phyloP scores from a whole-genome alignment of 2,888 invertebrate genomes.

The Corbicula japonica region DNA sequence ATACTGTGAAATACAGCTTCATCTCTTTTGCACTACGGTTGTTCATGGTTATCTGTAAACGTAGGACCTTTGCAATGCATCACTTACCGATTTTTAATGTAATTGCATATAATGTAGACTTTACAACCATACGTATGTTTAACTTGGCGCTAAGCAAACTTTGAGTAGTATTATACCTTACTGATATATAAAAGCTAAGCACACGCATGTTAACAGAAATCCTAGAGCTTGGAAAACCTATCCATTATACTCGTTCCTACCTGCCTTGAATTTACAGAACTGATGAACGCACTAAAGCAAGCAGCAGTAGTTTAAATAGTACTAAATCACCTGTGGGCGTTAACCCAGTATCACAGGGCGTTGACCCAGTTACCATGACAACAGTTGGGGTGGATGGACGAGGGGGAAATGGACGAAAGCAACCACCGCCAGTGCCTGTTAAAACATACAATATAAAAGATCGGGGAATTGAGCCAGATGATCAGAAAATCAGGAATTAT shows the following conservation, averaged over 20 bases:
- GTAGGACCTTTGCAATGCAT: no score
- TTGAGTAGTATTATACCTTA: no score
- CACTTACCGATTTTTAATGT: no score
- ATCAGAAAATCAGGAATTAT: conserved; percentile 80
- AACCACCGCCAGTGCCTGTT: conserved; percentile 81
- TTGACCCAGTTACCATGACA: conserved; percentile 33
- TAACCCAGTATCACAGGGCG: conserved; percentile 23
- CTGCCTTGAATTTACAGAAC: conserved; percentile 33
- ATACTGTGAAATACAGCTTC: no score
- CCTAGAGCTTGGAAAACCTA: neutral
- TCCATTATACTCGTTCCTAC: conserved; percentile 17
- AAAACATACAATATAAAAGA: conserved; percentile 81
- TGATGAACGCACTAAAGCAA: conserved; percentile 43
- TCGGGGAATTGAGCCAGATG: conserved; percentile 78
- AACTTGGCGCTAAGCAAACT: no score
- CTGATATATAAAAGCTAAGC: conserved; percentile 7
- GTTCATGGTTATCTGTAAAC: no score
- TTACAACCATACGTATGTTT: no score
- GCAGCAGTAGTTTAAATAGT: conserved; percentile 32
- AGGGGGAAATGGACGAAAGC: conserved; percentile 64
- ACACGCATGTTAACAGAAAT: conserved; percentile 22
- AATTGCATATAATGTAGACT: no score
- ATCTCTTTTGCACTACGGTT: no score
- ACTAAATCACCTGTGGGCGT: conserved; percentile 4
- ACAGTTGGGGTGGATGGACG: conserved; percentile 18